Conservation (phyloP, 2,797 vertebrate genomes). For the Apodemus agrarius region DNA sequence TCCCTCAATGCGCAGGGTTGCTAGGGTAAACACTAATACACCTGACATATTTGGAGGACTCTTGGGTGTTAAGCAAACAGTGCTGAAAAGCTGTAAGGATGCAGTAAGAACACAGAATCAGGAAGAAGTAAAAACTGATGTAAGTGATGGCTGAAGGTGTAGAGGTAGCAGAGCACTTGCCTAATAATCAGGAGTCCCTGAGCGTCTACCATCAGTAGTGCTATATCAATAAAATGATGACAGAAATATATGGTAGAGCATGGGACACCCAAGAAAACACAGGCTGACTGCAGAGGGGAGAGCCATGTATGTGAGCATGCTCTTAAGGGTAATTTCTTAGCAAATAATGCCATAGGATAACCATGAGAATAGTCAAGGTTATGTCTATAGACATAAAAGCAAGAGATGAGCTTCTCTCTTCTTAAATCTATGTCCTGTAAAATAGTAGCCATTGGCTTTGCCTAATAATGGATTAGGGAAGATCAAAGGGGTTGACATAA, state of each 20-base stretch:
- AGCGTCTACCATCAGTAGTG: neutral
- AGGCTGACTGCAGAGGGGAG: neutral
- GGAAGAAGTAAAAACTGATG: neutral
- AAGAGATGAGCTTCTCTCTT: neutral
- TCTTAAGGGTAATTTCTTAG: neutral
- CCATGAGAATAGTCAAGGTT: neutral
- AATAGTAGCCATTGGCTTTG: neutral
- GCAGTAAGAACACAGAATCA: neutral
- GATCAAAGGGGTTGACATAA: fast-evolving
- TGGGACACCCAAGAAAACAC: neutral
- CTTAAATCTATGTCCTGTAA: neutral
- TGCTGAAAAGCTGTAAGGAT: neutral
- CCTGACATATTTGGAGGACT: neutral
- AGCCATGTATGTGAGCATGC: neutral
- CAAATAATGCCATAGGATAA: neutral
- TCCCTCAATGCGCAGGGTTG: too few species aligned
- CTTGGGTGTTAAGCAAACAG: neutral
- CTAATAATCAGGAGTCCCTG: neutral
- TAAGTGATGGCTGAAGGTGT: neutral
- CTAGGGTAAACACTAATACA: neutral
- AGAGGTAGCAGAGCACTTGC: neutral
- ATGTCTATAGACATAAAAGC: neutral
- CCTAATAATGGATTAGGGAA: neutral
- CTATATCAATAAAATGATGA: neutral
- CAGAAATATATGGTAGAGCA: neutral